A percentile compares a stretch with the other conserved stretches of the same genome.
Conservation (phyloP, 2,888 invertebrate genomes). For the Rhopalosiphum nymphaeae region DNA sequence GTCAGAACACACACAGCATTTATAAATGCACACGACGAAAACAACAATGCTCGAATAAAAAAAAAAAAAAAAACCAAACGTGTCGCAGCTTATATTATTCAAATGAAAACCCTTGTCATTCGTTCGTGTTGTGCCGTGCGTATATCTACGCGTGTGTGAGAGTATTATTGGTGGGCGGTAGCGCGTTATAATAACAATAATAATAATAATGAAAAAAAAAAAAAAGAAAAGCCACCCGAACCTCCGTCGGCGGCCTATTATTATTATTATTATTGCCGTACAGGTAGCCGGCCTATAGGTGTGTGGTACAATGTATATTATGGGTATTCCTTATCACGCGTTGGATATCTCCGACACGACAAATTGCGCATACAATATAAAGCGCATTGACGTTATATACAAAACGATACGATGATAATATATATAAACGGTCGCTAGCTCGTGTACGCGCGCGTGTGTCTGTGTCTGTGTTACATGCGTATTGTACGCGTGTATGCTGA, state of each 20-base stretch:
- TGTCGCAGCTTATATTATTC: conserved; percentile 63
- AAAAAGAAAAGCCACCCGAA: conserved; percentile 32
- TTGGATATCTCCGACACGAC: conserved; percentile 44
- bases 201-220: neutral
- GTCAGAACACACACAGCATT: conserved; percentile 60
- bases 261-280: neutral
- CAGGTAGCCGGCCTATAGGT: conserved; percentile 7
- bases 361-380: conserved; percentile 42
- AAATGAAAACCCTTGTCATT: conserved; percentile 44
- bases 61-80: conserved; percentile 43
- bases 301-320: neutral
- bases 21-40: conserved; percentile 60
- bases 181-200: conserved; percentile 2
- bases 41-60: conserved; percentile 54
- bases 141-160: neutral
- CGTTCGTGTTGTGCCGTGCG: neutral
- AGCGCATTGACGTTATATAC: neutral
- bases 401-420: neutral
- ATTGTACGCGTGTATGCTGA: neutral
- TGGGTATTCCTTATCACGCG: conserved; percentile 30
- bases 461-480: neutral
- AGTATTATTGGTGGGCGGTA: conserved; percentile 40
- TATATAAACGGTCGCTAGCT: neutral
- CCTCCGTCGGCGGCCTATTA: neutral
- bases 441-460: neutral